phyloP scores from a whole-genome alignment of 53 echinoderm and acorn worm species.

The Apostichopus leukothele region DNA sequence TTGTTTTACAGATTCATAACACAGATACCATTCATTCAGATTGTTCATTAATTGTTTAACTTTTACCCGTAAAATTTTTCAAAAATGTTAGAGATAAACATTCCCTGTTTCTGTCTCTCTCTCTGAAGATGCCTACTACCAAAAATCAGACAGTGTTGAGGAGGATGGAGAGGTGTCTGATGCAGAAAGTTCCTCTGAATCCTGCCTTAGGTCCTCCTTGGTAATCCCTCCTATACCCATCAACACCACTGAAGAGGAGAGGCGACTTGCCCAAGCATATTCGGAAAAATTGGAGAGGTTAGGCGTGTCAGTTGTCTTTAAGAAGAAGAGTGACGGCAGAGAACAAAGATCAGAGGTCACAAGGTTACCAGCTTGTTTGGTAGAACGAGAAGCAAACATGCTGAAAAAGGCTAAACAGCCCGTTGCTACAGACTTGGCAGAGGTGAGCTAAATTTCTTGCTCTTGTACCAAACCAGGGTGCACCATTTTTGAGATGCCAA shows the following conservation, averaged over 20 bases:
- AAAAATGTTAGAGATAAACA: too few relatives aligned
- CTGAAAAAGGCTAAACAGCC: slow-evolving; percentile 78
- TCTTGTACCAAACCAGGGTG: background rate
- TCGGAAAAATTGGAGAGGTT: slow-evolving; percentile 59
- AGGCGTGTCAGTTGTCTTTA: slow-evolving; percentile 56
- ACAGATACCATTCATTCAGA: too few relatives aligned
- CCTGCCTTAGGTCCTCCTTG: slow-evolving; percentile 60
- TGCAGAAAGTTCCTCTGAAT: background rate
- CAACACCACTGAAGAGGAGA: slow-evolving; percentile 53
- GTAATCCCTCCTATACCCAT: slow-evolving; percentile 71
- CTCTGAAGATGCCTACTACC: slow-evolving; percentile 56
- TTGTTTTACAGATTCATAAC: too few relatives aligned
- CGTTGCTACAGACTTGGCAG: slow-evolving; percentile 68
- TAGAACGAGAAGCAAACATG: slow-evolving; percentile 85
- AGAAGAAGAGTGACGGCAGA: background rate
- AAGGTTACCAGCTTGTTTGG: slow-evolving; percentile 78
- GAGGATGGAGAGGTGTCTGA: background rate
- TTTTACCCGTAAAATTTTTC: too few relatives aligned
- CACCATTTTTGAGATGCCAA: too few relatives aligned
- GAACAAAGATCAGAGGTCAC: slow-evolving; percentile 49
- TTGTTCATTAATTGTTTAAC: background rate
- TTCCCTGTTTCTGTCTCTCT: background rate
- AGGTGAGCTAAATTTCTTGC: slow-evolving; percentile 53
- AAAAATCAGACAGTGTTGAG: background rate
- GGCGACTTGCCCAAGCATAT: slow-evolving; percentile 69